Conservation (phyloP, 2,113 vertebrate species). For the human (Homo sapiens) region GRCh38 chr20:17242001-17242500, state of each 20-base stretch:
- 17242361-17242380: constrained; percentile 30
- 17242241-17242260: not conserved
- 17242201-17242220: not conserved
- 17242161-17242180: not conserved
- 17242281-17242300: not conserved
- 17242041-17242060: not conserved
- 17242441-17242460: not conserved
- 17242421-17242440: not conserved
- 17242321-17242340: not conserved
- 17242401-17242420: not conserved
- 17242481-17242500: not conserved
- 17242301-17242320: not conserved
- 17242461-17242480: not conserved
- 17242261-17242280: not conserved
- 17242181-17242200: not conserved
- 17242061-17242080: constrained; percentile 11
- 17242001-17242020: not conserved
- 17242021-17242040: not conserved
- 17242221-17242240: not conserved
- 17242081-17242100: not conserved
- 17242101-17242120: not conserved
- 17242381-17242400: not conserved
- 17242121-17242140: not conserved
- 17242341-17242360: not conserved
- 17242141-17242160: not conserved